A percentile compares a stretch with the other conserved stretches of the same genome.
Conservation (phyloP, 2,888 invertebrate species). For the Laspeyria flexula region DNA sequence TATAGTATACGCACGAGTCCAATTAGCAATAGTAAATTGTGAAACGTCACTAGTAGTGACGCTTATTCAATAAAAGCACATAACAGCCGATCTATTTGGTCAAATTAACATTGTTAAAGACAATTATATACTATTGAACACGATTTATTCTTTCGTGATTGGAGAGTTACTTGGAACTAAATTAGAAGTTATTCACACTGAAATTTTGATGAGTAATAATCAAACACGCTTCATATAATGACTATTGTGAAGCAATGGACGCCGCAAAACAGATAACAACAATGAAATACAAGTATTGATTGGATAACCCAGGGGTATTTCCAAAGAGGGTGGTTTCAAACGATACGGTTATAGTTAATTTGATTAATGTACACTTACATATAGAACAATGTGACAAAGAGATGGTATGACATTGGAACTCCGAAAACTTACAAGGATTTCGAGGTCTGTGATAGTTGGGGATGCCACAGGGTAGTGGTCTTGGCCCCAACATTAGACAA, state of each 20-base stretch:
- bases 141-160: background rate
- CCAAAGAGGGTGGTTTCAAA: constrained; percentile 5
- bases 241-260: too few relatives aligned
- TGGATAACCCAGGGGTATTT: background rate
- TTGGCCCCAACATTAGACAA: background rate
- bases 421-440: background rate
- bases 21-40: too few relatives aligned
- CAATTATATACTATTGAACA: background rate
- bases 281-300: background rate
- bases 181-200: background rate
- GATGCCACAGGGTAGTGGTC: background rate
- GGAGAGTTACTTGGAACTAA: background rate
- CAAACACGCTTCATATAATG: too few relatives aligned
- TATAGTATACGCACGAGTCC: too few relatives aligned
- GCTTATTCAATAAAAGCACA: background rate
- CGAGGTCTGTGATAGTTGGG: background rate
- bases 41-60: too few relatives aligned
- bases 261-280: too few relatives aligned
- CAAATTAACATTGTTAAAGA: too few relatives aligned
- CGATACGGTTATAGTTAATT: background rate
- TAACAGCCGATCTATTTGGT: background rate
- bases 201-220: too few relatives aligned
- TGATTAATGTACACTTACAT: background rate
- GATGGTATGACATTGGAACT: background rate
- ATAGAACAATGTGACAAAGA: background rate